A percentile compares a stretch with the other conserved stretches of the same genome.
These are phyloP conservation scores for Pristionchus arcanus DNA, from an alignment of 2,888 invertebrate genomes.

Conservation along the genomic window DNA sequence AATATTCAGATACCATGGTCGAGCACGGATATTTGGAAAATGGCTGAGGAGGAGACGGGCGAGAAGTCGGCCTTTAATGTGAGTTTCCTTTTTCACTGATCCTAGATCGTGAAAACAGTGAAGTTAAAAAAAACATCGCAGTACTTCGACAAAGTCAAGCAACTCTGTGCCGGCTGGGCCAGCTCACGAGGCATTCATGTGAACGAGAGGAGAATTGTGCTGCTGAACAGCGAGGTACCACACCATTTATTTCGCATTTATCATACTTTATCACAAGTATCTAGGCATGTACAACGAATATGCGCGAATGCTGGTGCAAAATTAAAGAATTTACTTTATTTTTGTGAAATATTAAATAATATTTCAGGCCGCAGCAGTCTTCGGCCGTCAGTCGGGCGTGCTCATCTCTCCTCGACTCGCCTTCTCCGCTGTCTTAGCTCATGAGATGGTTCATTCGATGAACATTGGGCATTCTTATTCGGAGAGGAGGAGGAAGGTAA, in stretches of 20 bases:
- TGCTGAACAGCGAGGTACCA: conserved; percentile 68
- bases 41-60: conserved; percentile 63
- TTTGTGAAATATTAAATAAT: too few species aligned
- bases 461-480: conserved; percentile 78
- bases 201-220: conserved; percentile 70
- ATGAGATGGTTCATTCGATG: conserved; percentile 78
- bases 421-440: conserved; percentile 71
- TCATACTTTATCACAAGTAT: too few species aligned
- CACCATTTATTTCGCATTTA: neutral
- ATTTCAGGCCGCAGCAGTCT: conserved; percentile 56
- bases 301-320: too few species aligned
- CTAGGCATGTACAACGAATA: too few species aligned
- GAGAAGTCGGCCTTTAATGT: conserved; percentile 63
- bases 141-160: conserved; percentile 77
- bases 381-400: conserved; percentile 46
- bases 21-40: conserved; percentile 66
- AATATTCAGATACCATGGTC: conserved; percentile 64
- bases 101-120: too few species aligned
- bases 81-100: too few species aligned
- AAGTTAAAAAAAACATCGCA: too few species aligned
- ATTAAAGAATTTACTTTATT: too few species aligned
- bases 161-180: conserved; percentile 73
- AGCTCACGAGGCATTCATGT: conserved; percentile 63
- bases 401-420: conserved; percentile 50
- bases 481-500: conserved; percentile 71